Evolutionary conservation across 2,113 vertebrate genomes (phyloP).

Genomic region (Lagopus muta): DNA sequence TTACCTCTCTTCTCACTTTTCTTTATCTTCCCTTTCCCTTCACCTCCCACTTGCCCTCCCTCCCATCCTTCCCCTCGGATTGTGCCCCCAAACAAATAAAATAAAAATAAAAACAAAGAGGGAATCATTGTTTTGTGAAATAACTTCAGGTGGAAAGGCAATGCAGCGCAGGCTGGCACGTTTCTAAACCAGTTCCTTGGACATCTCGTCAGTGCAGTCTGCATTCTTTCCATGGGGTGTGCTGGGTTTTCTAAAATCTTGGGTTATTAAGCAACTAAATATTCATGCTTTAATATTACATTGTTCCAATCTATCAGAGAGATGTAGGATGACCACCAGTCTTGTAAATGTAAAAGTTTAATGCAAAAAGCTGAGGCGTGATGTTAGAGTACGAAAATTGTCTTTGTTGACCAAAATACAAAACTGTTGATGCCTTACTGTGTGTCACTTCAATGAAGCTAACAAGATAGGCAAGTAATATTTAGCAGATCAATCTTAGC

Average conservation of each 20-base stretch:
- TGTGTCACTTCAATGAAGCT: neutral
- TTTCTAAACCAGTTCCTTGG: neutral
- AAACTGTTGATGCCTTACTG: neutral
- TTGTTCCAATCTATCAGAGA: neutral
- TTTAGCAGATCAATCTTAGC: neutral
- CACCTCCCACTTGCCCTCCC: neutral
- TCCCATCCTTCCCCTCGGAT: neutral
- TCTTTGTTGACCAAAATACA: neutral
- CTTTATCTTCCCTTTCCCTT: neutral
- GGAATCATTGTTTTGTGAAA: neutral
- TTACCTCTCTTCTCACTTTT: neutral
- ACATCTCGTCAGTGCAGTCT: neutral
- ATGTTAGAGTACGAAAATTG: neutral
- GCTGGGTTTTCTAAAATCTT: neutral
- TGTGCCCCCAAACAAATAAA: neutral
- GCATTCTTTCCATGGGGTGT: neutral
- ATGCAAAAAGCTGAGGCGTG: neutral
- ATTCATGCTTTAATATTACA: neutral
- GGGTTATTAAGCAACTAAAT: neutral
- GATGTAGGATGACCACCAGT: neutral
- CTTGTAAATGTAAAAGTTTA: neutral
- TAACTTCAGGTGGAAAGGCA: neutral
- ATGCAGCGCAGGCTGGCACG: neutral
- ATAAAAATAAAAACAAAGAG: neutral
- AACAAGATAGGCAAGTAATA: neutral